Evolutionary conservation across 2,888 invertebrate genomes (phyloP), one percentile per base, ranked within the genome.

Genomic region (Eupeodes luniger): DNA sequence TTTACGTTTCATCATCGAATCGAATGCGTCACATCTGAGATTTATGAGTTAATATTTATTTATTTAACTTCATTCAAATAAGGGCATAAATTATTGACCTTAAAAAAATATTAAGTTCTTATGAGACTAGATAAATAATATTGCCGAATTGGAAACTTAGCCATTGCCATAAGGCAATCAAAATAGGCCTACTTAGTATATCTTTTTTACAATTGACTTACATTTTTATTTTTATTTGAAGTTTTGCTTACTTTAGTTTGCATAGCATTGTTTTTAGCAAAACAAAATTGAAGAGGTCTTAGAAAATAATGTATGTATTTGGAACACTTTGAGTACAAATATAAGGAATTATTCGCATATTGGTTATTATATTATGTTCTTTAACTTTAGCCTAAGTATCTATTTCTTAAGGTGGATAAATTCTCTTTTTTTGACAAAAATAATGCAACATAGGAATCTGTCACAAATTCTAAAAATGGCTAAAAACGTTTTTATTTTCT

Each of bases 1-100:
- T 85, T 85, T 85, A 81, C 77, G 10, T 27, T 55, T 55, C 19
- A 19, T 55, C 12, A 27, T 27, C 27, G 3, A 27, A 27, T 27
- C 27, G 27, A 27, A 27, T 27, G 16, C 12, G 27, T 55, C 19
- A 2, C 27, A 57, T 53, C 6, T 12, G 2, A 57, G 57, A 53
- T 53, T 53, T 53, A 12, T 57, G 27, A 27, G 12, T 53, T 12
- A 27, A 1, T 27, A 12, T 27, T 57, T 27, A 27, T 57, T 57
- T 57, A 12, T 27, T 14, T 57, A 27, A 11, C 27, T 5, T 27
- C 27, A 57, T 12, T 57, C 2, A 53, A 12, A 57, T 27, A 57
- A 57, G 1, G 1, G 55, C 11, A 55, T 55, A 51, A 51, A 55
- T 55, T 55, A 19, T 55, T 55, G 10, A 55, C 19, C 55, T 19